phyloP scores from a whole-genome alignment of 2,113 vertebrate genomes.

The Cavia porcellus region DNA sequence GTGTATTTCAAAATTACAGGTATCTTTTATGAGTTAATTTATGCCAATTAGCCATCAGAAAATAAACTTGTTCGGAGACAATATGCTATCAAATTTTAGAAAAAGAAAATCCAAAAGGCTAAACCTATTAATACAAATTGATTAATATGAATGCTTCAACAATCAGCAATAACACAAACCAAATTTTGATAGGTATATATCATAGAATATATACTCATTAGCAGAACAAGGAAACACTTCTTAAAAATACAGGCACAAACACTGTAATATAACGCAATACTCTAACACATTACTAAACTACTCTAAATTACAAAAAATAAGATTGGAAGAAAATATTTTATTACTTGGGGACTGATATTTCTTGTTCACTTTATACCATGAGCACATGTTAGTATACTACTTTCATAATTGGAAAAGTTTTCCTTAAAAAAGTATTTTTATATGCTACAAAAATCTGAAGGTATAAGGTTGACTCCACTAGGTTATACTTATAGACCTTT shows the following conservation, averaged over 20 bases:
- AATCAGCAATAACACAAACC: not conserved
- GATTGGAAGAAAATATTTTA: not conserved
- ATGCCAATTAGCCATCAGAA: not conserved
- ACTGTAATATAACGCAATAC: not conserved
- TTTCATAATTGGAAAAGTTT: constrained; percentile 7
- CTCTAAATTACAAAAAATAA: not conserved
- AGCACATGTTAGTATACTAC: not conserved
- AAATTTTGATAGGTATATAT: not conserved
- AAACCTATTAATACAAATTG: not conserved
- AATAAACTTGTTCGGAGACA: not conserved
- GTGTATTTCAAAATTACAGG: not conserved
- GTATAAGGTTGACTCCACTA: not conserved
- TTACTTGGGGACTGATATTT: not conserved
- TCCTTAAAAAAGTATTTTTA: not conserved
- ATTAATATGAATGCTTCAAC: not conserved
- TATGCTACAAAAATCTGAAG: constrained; percentile 11
- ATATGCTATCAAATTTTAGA: not conserved
- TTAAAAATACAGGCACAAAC: not conserved
- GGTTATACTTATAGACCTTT: not conserved
- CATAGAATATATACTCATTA: not conserved
- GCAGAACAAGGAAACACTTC: not conserved
- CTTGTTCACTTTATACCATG: constrained; percentile 29
- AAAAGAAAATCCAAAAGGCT: not conserved
- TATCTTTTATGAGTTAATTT: not conserved
- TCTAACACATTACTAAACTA: not conserved